phyloP scores from a whole-genome alignment of 1,140 invertebrate genomes.

The Helicoverpa armigera region DNA sequence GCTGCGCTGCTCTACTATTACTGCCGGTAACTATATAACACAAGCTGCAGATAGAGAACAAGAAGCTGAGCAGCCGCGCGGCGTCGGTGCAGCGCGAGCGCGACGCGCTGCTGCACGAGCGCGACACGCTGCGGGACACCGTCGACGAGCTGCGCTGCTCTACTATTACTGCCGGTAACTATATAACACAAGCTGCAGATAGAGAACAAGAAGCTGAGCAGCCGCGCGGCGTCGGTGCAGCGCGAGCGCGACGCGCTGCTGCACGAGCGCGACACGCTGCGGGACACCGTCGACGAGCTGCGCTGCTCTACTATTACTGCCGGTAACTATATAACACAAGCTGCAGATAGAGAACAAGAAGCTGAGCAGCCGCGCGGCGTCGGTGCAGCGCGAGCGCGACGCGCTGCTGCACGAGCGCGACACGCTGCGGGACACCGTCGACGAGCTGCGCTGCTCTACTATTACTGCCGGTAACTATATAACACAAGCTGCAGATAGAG shows the following conservation, averaged over 20 bases:
- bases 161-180: conserved; percentile 86
- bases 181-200: conserved; percentile 92
- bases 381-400: conserved; percentile 94
- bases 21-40: conserved; percentile 82
- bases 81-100: conserved; percentile 93
- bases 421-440: conserved; percentile 93
- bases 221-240: conserved; percentile 91
- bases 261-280: conserved; percentile 93
- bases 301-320: conserved; percentile 90
- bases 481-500: conserved; percentile 95
- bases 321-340: conserved; percentile 87
- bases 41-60: conserved; percentile 95
- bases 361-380: conserved; percentile 91
- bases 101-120: conserved; percentile 93
- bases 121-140: conserved; percentile 94
- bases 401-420: conserved; percentile 93
- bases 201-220: conserved; percentile 94
- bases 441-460: conserved; percentile 93
- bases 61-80: conserved; percentile 93
- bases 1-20: conserved; percentile 91
- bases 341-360: conserved; percentile 96
- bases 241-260: conserved; percentile 94
- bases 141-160: conserved; percentile 95
- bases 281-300: conserved; percentile 95
- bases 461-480: conserved; percentile 79